Evolutionary conservation across 2,113 vertebrate genomes (phyloP), one percentile per base, ranked within the genome.

Genomic region (Stigmatopora nigra): DNA sequence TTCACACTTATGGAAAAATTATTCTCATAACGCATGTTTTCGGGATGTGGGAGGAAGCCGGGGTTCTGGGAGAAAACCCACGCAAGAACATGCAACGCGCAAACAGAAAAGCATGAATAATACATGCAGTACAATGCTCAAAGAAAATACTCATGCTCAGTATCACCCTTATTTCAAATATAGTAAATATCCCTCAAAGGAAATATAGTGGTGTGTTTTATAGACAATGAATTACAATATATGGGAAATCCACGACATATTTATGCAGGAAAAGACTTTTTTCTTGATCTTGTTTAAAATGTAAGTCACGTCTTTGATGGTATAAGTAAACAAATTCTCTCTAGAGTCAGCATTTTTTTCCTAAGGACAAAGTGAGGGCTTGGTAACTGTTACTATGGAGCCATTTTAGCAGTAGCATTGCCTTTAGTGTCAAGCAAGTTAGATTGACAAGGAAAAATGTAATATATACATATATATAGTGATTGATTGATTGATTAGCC

Each of bases 331-430:
- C 78, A 78, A 76, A 82, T 80, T 85, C 72, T 78, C 78, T 69
- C 67, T 71, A 65, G 68, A 72, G 70, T 87, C 85, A 85, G 84
- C 79, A 77, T 48, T 78, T 84, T 75, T 59, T 74, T 68, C 47
- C 83, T 76, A 85, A 80, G 89, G 25, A 31, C 25, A 83, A 90
- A 88, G 88, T 72, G 73, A 71, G 71, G 73, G 73, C 76, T 78
- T 85, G 81, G 84, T 75, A 86, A 82, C 83, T 61, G 89, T 91
- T 90, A 66, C 90, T 83, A 91, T 90, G 87, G 91, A 82, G 78
- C 90, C 70, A 15, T 41, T 68, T 63, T 78, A 45, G 73, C 4
- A 5, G 77, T 80, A 71, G 73, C 67, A 61, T 57, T 11, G 76
- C 59, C 63, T 70, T 17, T 0, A 53, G 58, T 71, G 73, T 67